Base-by-base conservation (phyloP, 1,140 invertebrate genomes). In the Calephelis virginiensis region DNA sequence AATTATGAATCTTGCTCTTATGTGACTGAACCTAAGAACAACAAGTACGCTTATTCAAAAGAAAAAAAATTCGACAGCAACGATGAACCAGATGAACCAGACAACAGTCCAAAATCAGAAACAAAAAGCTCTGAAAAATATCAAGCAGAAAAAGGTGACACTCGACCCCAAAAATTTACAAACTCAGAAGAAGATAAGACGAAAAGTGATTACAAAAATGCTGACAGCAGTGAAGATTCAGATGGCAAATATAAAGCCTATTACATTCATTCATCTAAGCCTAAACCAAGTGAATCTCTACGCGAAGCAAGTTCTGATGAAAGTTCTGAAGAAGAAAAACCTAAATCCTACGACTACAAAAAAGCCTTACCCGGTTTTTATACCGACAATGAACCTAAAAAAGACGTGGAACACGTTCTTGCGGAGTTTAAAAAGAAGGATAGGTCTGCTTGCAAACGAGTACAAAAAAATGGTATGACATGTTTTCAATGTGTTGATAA, bases 1-100 rank as follows among this genome's bases (percentile, higher is more conserved):
- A 94, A 94, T 68, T 95, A 93, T 67, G 94, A 96, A 86, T 93
- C 94, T 45, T 96, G 95, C 74, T 93, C 93, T 0, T 96, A 95
- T 82, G 92, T 92, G 2, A 93, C 93, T 13, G 92, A 94, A 71
- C 95, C 95, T 0, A 93, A 94, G 72, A 94, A 94, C 66, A 94
- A 95, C 72, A 92, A 94, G 72, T 95, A 95, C 78, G 94, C 94
- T 60, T 95, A 93, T 77, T 93, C 93, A 5, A 93, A 92, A 67
- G 92, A 93, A 81, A 91, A 88, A 72, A 93, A 93, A 76, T 93
- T 91, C 69, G 91, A 93, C 59, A 93, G 92, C 67, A 89, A 92
- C 17, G 92, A 93, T 74, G 89, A 92, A 68, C 86, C 91, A 13
- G 92, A 93, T 70, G 86, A 91, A 74, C 79, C 84, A 43, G 85